These are phyloP conservation scores for Ophion slaviceki DNA, from an alignment of 2,888 invertebrate genomes.

Conservation along the genomic window DNA sequence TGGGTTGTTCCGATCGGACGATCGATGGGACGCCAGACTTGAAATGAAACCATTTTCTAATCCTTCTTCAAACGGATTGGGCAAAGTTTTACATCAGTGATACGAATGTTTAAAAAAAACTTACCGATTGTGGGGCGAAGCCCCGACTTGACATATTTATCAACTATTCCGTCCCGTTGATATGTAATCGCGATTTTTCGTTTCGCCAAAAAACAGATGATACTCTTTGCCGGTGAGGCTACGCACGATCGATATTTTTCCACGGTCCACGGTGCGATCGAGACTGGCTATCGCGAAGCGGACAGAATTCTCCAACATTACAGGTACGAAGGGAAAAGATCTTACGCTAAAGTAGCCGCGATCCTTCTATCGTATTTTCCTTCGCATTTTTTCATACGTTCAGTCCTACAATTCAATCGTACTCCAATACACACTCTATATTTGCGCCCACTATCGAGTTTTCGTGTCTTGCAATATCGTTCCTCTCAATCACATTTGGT, in stretches of 20 bases:
- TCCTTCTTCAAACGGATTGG: background rate
- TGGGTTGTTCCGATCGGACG: background rate
- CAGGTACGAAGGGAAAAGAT: slow-evolving; percentile 70
- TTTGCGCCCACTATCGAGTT: slow-evolving; percentile 36
- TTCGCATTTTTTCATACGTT: slow-evolving; percentile 8
- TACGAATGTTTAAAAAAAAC: background rate
- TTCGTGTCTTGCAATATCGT: slow-evolving; percentile 6
- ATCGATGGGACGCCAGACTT: background rate
- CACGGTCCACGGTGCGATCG: slow-evolving; percentile 90
- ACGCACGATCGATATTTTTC: slow-evolving; percentile 87
- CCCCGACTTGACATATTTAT: background rate
- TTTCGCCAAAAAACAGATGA: slow-evolving; percentile 81
- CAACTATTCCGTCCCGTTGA: background rate
- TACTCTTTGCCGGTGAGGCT: slow-evolving; percentile 89
- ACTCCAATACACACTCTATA: background rate
- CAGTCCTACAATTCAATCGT: slow-evolving; percentile 1
- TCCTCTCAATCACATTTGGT: background rate
- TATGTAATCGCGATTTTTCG: slow-evolving; percentile 4
- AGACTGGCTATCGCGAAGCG: slow-evolving; percentile 90
- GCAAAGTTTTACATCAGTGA: background rate
- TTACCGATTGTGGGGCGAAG: background rate
- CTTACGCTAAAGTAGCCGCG: background rate
- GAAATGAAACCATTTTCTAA: background rate
- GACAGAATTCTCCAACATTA: slow-evolving; percentile 84
- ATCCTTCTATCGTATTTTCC: slow-evolving; percentile 14